Evolutionary conservation across 1,140 invertebrate genomes (phyloP), one percentile per base, ranked within the genome.

Genomic region (Neomicropteryx cornuta): DNA sequence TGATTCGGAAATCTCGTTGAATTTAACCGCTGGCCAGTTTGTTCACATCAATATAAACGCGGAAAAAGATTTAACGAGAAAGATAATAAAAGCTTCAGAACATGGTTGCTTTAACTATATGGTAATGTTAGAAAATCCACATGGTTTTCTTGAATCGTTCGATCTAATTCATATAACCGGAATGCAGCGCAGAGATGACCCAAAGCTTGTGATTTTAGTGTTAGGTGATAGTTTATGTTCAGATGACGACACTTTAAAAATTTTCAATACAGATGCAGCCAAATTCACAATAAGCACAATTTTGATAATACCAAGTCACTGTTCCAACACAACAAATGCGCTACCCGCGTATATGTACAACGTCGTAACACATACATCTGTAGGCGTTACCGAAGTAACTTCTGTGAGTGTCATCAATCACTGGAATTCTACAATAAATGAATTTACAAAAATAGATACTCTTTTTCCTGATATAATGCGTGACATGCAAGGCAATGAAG

Each of bases 401-500:
- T 36, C 43, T 17, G 18, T 42, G 31, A 3, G 38, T 0, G 41
- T 47, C 23, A 31, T 47, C 17, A 43, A 47, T 27, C 22, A 11
- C 19, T 47, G 43, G 42, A 29, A 35, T 29, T 23, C 24, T 4
- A 32, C 4, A 18, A 35, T 27, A 28, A 19, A 33, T n/a, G 32
- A 16, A 10, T 47, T 44, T 36, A 34, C 31, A 18, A 20, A 18
- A 10, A 35, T 41, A 5, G 30, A 19, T 6, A 42, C 45, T 40
- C 35, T 53, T n/a, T 53, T 48, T 45, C 49, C 49, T 8, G 46
- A 51, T 36, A 51, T 51, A 43, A 27, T 49, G 11, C 29, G 29
- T 3, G 43, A 53, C 38, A 33, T 53, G 21, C 13, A 48, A 34
- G 46, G 46, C 16, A 44, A 41, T 37, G 19, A 27, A 17, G 16